Evolutionary conservation across 2,113 vertebrate species (phyloP).

Genomic region (Arenaria interpres): DNA sequence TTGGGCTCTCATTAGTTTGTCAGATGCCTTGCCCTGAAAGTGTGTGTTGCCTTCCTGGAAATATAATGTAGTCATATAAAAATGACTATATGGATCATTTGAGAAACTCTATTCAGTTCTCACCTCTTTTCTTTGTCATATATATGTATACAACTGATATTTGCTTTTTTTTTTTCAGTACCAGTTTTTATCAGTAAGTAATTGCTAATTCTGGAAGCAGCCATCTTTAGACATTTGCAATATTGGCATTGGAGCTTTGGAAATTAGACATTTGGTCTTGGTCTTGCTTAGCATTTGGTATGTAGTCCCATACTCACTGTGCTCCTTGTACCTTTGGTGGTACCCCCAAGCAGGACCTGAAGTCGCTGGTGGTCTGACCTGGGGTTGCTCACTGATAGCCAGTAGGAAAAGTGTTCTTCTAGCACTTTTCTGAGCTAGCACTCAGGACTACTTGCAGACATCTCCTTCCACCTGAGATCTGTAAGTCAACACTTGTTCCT

Average conservation of each 20-base stretch:
- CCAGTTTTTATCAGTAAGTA: background rate
- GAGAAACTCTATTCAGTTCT: background rate
- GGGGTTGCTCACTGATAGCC: background rate
- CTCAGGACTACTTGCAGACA: background rate
- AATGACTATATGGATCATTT: background rate
- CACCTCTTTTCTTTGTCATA: background rate
- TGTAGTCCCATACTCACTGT: background rate
- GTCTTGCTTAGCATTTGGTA: background rate
- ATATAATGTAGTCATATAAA: background rate
- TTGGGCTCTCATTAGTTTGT: slow-evolving; percentile 23
- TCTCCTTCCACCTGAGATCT: background rate
- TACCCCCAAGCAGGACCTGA: background rate
- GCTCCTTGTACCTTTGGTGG: background rate
- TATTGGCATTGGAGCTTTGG: background rate
- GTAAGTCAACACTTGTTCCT: background rate
- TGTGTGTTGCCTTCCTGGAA: background rate
- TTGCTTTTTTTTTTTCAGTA: background rate
- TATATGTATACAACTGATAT: background rate
- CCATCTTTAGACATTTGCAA: background rate
- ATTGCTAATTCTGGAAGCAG: background rate
- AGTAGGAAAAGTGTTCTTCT: background rate
- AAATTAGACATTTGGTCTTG: background rate
- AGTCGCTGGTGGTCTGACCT: background rate
- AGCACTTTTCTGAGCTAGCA: background rate
- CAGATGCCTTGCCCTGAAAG: slow-evolving; percentile 1